Conservation (phyloP, 1,140 invertebrate genomes). For the Trichoplusia ni region DNA sequence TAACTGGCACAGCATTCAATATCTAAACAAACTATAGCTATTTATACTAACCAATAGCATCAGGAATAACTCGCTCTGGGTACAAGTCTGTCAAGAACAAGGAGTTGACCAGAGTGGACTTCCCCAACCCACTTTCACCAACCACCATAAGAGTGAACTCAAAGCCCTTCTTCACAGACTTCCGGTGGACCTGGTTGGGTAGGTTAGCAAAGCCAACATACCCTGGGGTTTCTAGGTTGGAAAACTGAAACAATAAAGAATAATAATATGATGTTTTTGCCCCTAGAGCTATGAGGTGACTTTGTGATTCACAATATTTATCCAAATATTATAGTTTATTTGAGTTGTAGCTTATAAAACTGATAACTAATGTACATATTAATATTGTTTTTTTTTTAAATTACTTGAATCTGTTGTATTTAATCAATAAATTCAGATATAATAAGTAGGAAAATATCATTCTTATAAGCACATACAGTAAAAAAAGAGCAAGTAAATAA, state of each 20-base stretch:
- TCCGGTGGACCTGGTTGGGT: slow-evolving; percentile 97
- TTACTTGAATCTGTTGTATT: too few species aligned
- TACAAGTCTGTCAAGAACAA: slow-evolving; percentile 98
- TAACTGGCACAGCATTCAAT: too few species aligned
- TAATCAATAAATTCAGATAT: too few species aligned
- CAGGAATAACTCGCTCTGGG: slow-evolving; percentile 92
- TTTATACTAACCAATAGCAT: slow-evolving; percentile 89
- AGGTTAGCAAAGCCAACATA: slow-evolving; percentile 97
- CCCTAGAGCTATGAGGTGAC: not conserved
- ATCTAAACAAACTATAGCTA: too few species aligned
- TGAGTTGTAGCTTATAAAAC: too few species aligned
- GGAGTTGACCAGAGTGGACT: slow-evolving; percentile 98
- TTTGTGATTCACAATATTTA: not conserved
- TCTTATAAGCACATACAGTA: too few species aligned
- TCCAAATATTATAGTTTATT: too few species aligned
- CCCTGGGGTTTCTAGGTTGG: slow-evolving; percentile 90
- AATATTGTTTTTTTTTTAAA: too few species aligned
- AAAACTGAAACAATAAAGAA: slow-evolving; percentile 83
- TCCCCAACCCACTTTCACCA: slow-evolving; percentile 97
- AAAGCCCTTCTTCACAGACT: slow-evolving; percentile 98
- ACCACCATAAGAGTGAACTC: slow-evolving; percentile 99
- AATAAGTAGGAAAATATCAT: too few species aligned
- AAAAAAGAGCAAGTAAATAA: too few species aligned
- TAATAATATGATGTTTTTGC: not conserved
- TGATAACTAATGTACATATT: too few species aligned